Percentiles rank a stretch among this genome's conserved stretches.
Evolutionary conservation across 1,140 invertebrate genomes (phyloP).

Genomic region (Epicauta chinensis): DNA sequence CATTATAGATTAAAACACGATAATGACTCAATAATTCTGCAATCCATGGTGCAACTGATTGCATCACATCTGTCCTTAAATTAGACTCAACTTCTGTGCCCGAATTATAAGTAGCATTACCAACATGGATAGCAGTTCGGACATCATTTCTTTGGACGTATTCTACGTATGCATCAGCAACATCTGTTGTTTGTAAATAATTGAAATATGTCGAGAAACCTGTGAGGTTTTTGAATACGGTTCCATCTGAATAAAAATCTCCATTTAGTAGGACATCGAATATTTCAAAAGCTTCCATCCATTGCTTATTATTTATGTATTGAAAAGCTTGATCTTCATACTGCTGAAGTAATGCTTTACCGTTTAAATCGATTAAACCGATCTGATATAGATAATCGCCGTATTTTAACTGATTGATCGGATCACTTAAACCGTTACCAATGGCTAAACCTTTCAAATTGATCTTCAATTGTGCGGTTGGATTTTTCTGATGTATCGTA

Average conservation of each 20-base stretch:
- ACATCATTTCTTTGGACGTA: constrained; percentile 55
- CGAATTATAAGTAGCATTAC: constrained; percentile 46
- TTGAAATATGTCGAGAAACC: constrained; percentile 43
- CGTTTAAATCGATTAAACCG: constrained; percentile 63
- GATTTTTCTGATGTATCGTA: constrained; percentile 64
- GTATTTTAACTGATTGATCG: constrained; percentile 68
- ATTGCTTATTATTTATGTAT: constrained; percentile 57
- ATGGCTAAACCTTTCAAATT: constrained; percentile 72
- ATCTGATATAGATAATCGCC: constrained; percentile 65
- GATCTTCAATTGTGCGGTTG: constrained; percentile 52
- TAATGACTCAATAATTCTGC: constrained; percentile 61
- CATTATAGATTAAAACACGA: constrained; percentile 68
- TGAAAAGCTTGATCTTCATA: constrained; percentile 50
- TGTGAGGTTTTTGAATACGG: constrained; percentile 60
- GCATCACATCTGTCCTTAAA: constrained; percentile 73
- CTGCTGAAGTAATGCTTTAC: constrained; percentile 49
- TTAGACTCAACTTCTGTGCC: constrained; percentile 57
- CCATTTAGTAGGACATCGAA: constrained; percentile 63
- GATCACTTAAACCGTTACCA: constrained; percentile 79
- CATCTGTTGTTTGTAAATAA: too few relatives aligned
- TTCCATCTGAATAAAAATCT: constrained; percentile 48
- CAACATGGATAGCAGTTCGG: constrained; percentile 47
- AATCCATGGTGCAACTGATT: constrained; percentile 71
- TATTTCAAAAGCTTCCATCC: constrained; percentile 52
- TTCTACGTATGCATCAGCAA: constrained; percentile 42